Base-by-base conservation (phyloP, 1,140 invertebrate species). In the Zaprionus gabonicus region DNA sequence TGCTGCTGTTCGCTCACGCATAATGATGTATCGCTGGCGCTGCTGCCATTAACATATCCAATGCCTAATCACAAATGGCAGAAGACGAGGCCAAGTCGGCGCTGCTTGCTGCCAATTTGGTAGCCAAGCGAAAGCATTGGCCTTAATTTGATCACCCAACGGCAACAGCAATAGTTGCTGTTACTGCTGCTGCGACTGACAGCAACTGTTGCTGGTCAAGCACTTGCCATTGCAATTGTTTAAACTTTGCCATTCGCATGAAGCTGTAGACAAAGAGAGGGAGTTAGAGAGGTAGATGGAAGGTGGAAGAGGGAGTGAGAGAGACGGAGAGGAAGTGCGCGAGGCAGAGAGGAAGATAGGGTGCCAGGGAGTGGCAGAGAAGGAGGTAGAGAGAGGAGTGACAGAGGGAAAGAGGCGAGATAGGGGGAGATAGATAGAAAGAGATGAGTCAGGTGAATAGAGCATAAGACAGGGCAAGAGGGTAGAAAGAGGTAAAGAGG, bases 241-340 rank as follows among this genome's bases (percentile, higher is more conserved):
- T 84, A 79, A 84, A 79, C 84, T 88, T 88, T 84, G 84, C 64
- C 81, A 88, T 88, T 88, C 64, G 82, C 75, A 71, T 36, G 71
- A 23, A 25, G 36, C 62, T 34, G 25, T 51, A 38, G 46, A 49
- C n/a, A 3, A 9, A 4, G 46, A 10, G 46, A 49, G 46, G 53
- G 9, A 74, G n/a, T 44, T 62, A 49, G 64, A 44, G 7, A 74
- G n/a, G 38, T 62, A 58, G 64, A 25, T n/a, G 57, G 34, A 38
- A 28, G 58, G 10, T 3, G 12, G 15, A 0, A 17, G 27, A 17
- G 25, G 28, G 38, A 4, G 44, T 49, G 41, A 56, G 53, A 56
- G 27, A 7, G 7, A 17, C 6, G 10, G 20, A 10, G 20, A 12
- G 46, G 4, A 20, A 0, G 17, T n/a, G 20, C 4, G 10, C 10